Conservation (phyloP, 2,888 invertebrate species). For the Drepanosiphum platanoidis region DNA sequence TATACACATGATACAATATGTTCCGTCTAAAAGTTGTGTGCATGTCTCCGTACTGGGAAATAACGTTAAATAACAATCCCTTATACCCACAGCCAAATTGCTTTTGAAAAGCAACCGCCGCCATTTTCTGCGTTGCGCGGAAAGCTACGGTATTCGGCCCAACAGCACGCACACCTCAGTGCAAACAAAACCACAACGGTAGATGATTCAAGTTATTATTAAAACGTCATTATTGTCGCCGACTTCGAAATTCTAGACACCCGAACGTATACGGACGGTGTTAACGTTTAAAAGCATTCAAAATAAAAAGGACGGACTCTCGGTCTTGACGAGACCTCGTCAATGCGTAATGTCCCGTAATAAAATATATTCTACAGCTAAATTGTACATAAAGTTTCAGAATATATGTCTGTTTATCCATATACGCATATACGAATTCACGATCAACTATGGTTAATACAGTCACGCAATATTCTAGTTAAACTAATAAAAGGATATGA, state of each 20-base stretch:
- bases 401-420: neutral
- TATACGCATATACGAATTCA: neutral
- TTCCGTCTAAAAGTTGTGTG: neutral
- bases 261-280: neutral
- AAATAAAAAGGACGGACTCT: neutral
- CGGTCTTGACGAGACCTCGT: too few relatives aligned
- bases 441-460: neutral
- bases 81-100: neutral
- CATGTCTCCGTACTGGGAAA: neutral
- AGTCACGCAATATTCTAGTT: constrained; percentile 3
- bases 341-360: neutral
- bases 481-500: neutral
- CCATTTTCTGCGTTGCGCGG: neutral
- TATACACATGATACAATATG: constrained; percentile 10
- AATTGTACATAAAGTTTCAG: neutral
- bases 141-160: neutral
- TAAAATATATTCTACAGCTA: neutral
- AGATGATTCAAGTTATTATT: constrained; percentile 27
- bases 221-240: constrained; percentile 39
- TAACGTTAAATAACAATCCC: constrained; percentile 24
- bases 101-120: constrained; percentile 24
- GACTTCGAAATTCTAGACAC: neutral
- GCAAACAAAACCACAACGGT: constrained; percentile 17
- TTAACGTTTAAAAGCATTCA: neutral
- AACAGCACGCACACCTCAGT: neutral